phyloP scores from a whole-genome alignment of 2,797 vertebrate species.

The Trichosurus vulpecula region DNA sequence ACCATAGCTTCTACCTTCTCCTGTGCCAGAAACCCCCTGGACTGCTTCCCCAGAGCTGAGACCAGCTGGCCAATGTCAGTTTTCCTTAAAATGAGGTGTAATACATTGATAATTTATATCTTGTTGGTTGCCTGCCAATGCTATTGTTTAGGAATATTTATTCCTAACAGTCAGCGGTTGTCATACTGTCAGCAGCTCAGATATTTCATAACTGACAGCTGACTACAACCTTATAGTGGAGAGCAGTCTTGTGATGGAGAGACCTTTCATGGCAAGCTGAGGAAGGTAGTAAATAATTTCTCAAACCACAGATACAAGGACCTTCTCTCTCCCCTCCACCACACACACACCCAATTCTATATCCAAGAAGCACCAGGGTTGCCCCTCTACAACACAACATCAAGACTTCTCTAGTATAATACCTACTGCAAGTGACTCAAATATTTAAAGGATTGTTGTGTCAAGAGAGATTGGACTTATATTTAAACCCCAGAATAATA shows the following conservation, averaged over 20 bases:
- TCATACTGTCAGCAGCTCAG: not conserved
- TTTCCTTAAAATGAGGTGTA: not conserved
- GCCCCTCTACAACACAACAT: not conserved
- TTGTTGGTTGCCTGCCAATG: not conserved
- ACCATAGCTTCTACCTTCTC: not conserved
- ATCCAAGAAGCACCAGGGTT: not conserved
- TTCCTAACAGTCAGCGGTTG: not conserved
- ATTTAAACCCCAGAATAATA: not conserved
- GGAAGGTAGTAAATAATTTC: not conserved
- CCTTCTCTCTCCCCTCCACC: not conserved
- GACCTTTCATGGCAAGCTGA: not conserved
- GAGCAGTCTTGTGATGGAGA: not conserved
- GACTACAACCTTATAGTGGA: not conserved
- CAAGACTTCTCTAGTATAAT: not conserved
- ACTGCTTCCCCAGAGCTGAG: not conserved
- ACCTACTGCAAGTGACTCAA: not conserved
- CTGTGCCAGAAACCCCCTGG: not conserved
- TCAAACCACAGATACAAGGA: not conserved
- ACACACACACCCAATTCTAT: not conserved
- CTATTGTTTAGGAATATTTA: not conserved
- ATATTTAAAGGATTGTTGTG: not conserved
- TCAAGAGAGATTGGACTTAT: not conserved
- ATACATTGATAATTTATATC: not conserved
- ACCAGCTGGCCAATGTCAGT: not conserved
- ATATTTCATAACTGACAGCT: not conserved